phyloP scores from a whole-genome alignment of 2,113 vertebrate species.

The Mobula birostris region DNA sequence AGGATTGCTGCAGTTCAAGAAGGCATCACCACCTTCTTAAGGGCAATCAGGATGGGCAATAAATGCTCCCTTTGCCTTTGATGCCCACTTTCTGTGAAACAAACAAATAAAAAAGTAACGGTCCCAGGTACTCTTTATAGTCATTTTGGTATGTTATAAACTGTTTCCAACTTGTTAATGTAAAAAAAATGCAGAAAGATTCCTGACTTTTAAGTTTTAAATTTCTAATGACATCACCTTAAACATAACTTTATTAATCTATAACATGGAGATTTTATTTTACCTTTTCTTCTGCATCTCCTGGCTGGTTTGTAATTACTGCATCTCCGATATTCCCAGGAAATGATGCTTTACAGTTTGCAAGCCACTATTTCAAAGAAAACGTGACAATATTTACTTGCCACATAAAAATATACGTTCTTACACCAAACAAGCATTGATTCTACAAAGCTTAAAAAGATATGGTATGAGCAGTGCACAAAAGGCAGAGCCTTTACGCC shows the following conservation, averaged over 20 bases:
- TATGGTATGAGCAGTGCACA: neutral
- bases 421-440: neutral
- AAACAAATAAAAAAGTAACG: neutral
- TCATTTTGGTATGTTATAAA: neutral
- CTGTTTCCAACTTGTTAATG: neutral
- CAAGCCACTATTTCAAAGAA: slow-evolving; percentile 74
- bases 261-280: neutral
- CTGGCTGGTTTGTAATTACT: slow-evolving; percentile 77
- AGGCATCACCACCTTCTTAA: too few relatives aligned
- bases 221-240: neutral
- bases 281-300: slow-evolving; percentile 97
- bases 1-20: too few relatives aligned
- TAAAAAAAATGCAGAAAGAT: neutral
- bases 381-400: neutral
- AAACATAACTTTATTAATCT: slow-evolving; percentile 9
- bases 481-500: neutral
- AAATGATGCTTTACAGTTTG: slow-evolving; percentile 92
- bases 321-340: slow-evolving; percentile 82
- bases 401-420: neutral
- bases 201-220: neutral
- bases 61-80: too few relatives aligned
- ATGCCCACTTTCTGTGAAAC: too few relatives aligned
- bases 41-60: too few relatives aligned
- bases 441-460: too few relatives aligned
- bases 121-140: neutral